A percentile compares a stretch with the other conserved stretches of the same genome.
Evolutionary conservation across 2,888 invertebrate genomes (phyloP).

Genomic region (Nowickia ferox): DNA sequence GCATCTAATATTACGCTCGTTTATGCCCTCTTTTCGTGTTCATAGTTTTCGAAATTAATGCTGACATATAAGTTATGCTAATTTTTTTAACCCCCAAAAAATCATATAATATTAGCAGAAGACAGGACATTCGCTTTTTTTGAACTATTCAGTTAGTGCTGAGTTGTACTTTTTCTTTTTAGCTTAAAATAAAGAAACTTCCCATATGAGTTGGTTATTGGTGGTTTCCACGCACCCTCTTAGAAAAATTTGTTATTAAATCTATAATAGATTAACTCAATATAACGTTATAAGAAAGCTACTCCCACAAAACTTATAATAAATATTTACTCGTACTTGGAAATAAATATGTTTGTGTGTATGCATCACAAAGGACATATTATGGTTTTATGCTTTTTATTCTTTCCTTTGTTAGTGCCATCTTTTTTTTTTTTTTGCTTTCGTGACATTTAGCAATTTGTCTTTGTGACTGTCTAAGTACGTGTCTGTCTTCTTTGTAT

Average conservation of each 20-base stretch:
- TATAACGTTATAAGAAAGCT: slow-evolving; percentile 5
- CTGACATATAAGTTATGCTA: slow-evolving; percentile 19
- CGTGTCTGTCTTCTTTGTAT: slow-evolving; percentile 1
- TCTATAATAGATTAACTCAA: slow-evolving; percentile 1
- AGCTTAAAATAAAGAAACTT: background rate
- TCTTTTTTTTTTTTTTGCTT: slow-evolving; percentile 15
- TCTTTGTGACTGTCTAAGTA: slow-evolving; percentile 16
- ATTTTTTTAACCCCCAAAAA: slow-evolving; percentile 4
- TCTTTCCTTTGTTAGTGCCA: background rate
- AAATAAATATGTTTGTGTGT: slow-evolving; percentile 11
- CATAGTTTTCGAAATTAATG: background rate
- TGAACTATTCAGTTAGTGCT: slow-evolving; percentile 1
- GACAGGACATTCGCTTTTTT: background rate
- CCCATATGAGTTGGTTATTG: slow-evolving; percentile 22
- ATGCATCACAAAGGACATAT: background rate
- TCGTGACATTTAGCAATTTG: slow-evolving; percentile 47
- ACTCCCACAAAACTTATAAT: background rate
- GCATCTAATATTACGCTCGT: background rate
- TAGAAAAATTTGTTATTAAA: background rate
- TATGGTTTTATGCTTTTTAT: background rate
- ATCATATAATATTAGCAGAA: background rate
- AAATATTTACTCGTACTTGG: slow-evolving; percentile 2
- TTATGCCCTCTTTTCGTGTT: background rate
- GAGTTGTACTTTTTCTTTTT: slow-evolving; percentile 22
- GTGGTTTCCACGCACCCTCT: background rate